Base-by-base conservation (phyloP, 2,113 vertebrate species). In the Panurus biarmicus region DNA sequence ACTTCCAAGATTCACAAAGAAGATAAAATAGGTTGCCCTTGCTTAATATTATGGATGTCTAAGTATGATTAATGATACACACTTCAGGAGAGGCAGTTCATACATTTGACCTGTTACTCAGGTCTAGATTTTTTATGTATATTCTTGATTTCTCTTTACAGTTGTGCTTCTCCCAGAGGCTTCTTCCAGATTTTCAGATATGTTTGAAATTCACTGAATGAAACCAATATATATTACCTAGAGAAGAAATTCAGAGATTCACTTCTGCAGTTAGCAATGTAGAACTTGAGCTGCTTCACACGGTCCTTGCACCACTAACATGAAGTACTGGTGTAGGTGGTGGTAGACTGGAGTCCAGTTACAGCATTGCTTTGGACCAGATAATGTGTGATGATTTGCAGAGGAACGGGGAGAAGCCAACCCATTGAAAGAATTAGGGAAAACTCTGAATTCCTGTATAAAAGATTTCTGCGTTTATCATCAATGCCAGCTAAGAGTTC, bases 281-380 rank as follows among this genome's bases (percentile, higher is more conserved):
- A 33, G 66, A 62, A 14, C 12, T 60, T 36, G 25, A 29, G 12
- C 23, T 74, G 47, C 24, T 72, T 85, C 17, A 5, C 56, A 13
- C 22, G 28, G 45, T 85, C 11, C 14, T 84, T 10, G 10, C 11
- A 6, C 22, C 1, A 2, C 21, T 72, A 18, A 19, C 0, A 1
- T 54, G 22, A 45, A 48, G 14, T 24, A 7, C 23, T 28, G 29
- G 17, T 1, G 3, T 78, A 22, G 21, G 29, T 66, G 19, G 16
- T 77, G 42, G 21, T 61, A 70, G 60, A 7, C 9, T 14, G 8
- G 38, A 33, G 57, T 62, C 35, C 10, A 16, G 1, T 18, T 75
- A 2, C 6, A 5, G 4, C 18, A 16, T 76, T 0, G 0, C 14
- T 87, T 61, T 45, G 40, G 48, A 31, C 20, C 20, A 44, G 3